Evolutionary conservation across 2,113 vertebrate genomes (phyloP), one percentile per base, ranked within the genome.

Genomic region (Leiothrix lutea): DNA sequence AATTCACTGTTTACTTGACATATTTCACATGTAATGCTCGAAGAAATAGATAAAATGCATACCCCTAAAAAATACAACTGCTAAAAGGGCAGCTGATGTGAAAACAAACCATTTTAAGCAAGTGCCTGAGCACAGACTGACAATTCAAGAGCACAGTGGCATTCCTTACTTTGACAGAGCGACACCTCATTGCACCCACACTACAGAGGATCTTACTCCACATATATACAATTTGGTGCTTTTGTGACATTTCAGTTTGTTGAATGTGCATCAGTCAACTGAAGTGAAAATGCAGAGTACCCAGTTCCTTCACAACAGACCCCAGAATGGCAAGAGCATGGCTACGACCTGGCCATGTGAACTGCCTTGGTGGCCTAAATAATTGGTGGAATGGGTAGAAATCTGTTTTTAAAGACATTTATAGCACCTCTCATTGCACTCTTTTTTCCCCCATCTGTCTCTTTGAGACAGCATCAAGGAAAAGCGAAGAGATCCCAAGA

Each of bases 261-360:
- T 72, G 10, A 64, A 74, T 11, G 9, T 14, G 21, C 66, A 64
- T 53, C 72, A 69, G 67, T 42, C 16, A 62, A 50, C 10, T 18
- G 20, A 90, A 75, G 16, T 35, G 33, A 90, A 92, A 85, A 60
- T 12, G 20, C 42, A 74, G 57, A 79, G 47, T 7, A 81, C 4
- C 2, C 54, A 69, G 20, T 9, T 92, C n/a, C 71, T 77, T 50
- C 73, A 31, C 40, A 71, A 87, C 31, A 75, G 67, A 56, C 11
- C n/a, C 25, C 14, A 66, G n/a, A 21, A 72, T 1, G 8, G 50
- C 5, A 38, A 80, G 56, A 80, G 8, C 28, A 31, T 0, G 3
- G 69, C 48, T 74, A 58, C 0, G 1, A 51, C 16, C 28, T 69
- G 35, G 53, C 38, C 81, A 61, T 0, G 0, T 12, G 3, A 90